Conservation (phyloP, 2,888 invertebrate species). For the Ecdyonurus torrentis region DNA sequence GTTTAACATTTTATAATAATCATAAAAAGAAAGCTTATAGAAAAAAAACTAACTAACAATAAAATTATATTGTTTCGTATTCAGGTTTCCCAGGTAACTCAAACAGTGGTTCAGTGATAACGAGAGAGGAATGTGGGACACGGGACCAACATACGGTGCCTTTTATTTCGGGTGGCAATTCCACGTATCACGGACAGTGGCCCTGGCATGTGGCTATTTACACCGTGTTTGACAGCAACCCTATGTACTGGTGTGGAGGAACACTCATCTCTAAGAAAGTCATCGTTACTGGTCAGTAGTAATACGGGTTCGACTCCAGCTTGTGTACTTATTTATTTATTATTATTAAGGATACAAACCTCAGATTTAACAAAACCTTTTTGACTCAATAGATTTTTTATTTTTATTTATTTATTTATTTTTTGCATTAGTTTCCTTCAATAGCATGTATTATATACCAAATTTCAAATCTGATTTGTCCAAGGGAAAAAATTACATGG, state of each 20-base stretch:
- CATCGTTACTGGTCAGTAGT: conserved; percentile 11
- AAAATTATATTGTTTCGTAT: neutral
- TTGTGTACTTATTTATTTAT: too few relatives aligned
- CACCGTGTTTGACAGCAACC: neutral
- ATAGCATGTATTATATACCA: too few relatives aligned
- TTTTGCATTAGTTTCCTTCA: too few relatives aligned
- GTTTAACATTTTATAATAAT: too few relatives aligned
- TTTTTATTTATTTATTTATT: neutral
- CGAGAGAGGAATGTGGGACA: conserved; percentile 10
- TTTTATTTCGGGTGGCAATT: conserved; percentile 11
- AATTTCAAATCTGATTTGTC: too few relatives aligned
- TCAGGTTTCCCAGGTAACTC: neutral
- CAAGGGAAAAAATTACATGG: too few relatives aligned
- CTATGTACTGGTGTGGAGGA: conserved; percentile 16
- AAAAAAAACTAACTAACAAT: too few relatives aligned
- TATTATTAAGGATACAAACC: too few relatives aligned
- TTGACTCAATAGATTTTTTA: neutral
- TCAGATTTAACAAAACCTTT: neutral
- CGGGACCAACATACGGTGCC: conserved; percentile 10
- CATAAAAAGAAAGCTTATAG: too few relatives aligned
- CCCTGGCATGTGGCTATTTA: conserved; percentile 17
- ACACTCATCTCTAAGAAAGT: conserved; percentile 13
- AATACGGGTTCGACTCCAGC: too few relatives aligned
- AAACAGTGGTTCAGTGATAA: neutral
- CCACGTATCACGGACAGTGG: conserved; percentile 14